These are phyloP conservation scores for Drosophila seguyi DNA, from an alignment of 1,140 invertebrate genomes.

Conservation along the genomic window DNA sequence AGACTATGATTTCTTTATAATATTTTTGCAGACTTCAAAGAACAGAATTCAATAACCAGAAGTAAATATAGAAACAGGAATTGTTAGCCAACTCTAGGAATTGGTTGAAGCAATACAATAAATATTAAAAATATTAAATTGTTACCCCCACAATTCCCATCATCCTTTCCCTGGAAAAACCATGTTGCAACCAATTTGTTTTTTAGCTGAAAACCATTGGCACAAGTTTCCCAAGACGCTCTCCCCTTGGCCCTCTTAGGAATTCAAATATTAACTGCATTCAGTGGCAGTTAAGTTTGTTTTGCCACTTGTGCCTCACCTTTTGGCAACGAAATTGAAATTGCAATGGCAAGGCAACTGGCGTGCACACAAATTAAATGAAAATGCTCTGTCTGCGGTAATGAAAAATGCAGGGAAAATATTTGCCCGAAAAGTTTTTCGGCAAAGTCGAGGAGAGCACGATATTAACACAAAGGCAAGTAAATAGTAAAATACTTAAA, in stretches of 20 bases:
- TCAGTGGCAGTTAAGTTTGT: conserved; percentile 60
- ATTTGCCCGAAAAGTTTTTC: conserved; percentile 27
- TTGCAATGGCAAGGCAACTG: conserved; percentile 44
- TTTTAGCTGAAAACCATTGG: conserved; percentile 5
- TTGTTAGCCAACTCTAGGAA: background rate
- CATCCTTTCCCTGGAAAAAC: background rate
- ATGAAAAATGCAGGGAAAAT: conserved; percentile 34
- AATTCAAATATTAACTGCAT: conserved; percentile 59
- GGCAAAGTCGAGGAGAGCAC: conserved; percentile 13
- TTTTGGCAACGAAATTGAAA: conserved; percentile 41
- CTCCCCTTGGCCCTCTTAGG: conserved; percentile 3
- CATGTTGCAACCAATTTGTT: conserved; percentile 33
- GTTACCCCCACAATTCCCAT: background rate
- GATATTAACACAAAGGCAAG: conserved; percentile 14
- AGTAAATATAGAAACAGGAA: background rate
- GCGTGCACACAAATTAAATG: conserved; percentile 27
- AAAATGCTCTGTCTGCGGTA: conserved; percentile 24
- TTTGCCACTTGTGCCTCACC: conserved; percentile 17
- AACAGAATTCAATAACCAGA: background rate
- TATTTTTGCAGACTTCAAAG: background rate
- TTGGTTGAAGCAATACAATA: background rate
- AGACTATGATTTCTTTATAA: background rate
- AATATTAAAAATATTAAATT: background rate
- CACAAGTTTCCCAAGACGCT: conserved; percentile 23
- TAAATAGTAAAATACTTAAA: conserved; percentile 31